Base-by-base conservation (phyloP, 1,140 invertebrate species). In the Polypedilum pembai region DNA sequence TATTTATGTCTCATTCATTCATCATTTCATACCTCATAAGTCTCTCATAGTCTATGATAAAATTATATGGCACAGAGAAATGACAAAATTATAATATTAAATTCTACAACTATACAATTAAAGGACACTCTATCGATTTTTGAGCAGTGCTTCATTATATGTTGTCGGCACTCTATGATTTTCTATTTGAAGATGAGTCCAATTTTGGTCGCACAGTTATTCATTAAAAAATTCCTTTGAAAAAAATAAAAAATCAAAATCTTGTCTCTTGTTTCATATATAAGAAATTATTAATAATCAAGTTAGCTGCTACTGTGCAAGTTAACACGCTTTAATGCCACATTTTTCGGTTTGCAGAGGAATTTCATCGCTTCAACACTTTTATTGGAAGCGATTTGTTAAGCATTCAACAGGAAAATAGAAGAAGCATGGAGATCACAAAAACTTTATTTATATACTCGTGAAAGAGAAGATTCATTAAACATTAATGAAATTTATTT, bases 401-500 rank as follows among this genome's bases (percentile, higher is more conserved):
- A 69, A 18, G 65, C 65, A n/a, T 69, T 69, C 17, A 69, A 69
- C 20, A 69, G 65, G 65, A 69, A 69, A 69, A 69, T 69, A 69
- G n/a, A n/a, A 8, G 45, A 12, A 56, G 45, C 1, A n/a, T n/a
- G n/a, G 3, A 56, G 45, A 56, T 56, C 45, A 56, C 45, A 56
- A 7, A 15, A 56, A 56, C 8, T 17, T 15, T 15, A 56, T 17
- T 56, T 56, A 56, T 17, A 56, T 8, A 56, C 10, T 3, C 45
- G 45, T 2, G n/a, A 56, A 12, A 56, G 10, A 20, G 18, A 69
- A 69, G 65, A 69, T 20, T 69, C 65, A 69, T 69, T 69, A 69
- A 69, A n/a, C 17, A 69, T 69, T 69, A 69, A 69, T 69, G 65
- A 69, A 69, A 69, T 69, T 69, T 69, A 69, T 69, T 69, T 69